Evolutionary conservation across 2,113 vertebrate genomes (phyloP), one percentile per base, ranked within the genome.

Genomic region (Sceloporus tristichus): DNA sequence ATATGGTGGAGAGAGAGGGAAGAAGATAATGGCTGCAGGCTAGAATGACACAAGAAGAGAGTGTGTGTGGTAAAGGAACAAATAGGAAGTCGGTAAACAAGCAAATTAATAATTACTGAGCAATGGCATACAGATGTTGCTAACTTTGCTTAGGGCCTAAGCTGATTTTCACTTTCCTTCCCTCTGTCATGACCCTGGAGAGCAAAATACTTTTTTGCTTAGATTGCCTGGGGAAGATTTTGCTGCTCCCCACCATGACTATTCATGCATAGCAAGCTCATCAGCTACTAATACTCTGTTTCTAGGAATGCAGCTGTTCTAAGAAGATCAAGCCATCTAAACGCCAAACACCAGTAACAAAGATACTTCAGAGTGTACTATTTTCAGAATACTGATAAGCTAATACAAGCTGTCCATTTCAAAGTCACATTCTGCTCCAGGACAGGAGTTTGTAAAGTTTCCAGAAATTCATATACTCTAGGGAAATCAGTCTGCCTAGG

Each of bases 391-490:
- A 34, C 21, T 84, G 65, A 23, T 38, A 68, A 54, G 29, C 74
- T 83, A 68, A 84, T 78, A 74, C 66, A 86, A 90, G 90, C 90
- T 88, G 10, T 90, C 29, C 75, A 29, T 81, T 90, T 18, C 85
- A 85, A 89, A 48, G 84, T 88, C 40, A 74, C 40, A 7, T 2
- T 40, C 90, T 79, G 81, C 87, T 92, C 88, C 84, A 91, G 85
- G 53, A 85, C 7, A n/a, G 29, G 21, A 87, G 42, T 74, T 62
- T 90, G 1, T 5, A 34, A 90, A 88, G n/a, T 87, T 90, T 76
- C 25, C 1, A 87, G 70, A 87, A 91, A 88, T 65, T 74, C 81
- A 54, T 79, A 90, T 94, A 86, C 76, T 82, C 90, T n/a, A 54
- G 88, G 85, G 79, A 81, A 85, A 19, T 0, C 2, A 90, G 54